Conservation (phyloP, 2,113 vertebrate species). For the Prolemur simus region DNA sequence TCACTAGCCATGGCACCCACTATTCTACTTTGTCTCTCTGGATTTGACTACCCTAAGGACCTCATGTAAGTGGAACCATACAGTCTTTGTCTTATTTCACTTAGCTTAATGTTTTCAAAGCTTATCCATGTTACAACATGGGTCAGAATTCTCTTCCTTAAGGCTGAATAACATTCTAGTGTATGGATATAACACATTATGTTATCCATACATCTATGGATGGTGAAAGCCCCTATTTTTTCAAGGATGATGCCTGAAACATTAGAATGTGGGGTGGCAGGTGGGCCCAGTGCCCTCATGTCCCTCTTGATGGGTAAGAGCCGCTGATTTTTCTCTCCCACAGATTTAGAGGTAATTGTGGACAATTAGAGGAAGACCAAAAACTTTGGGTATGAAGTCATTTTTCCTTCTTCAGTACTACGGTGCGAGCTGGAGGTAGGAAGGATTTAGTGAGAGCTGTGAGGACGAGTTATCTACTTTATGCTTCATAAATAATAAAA, state of each 20-base stretch:
- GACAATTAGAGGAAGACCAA: background rate
- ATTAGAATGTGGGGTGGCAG: background rate
- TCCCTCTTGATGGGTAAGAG: background rate
- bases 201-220: background rate
- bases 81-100: background rate
- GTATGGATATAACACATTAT: background rate
- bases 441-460: conserved; percentile 29
- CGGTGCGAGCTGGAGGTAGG: background rate
- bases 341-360: background rate
- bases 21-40: background rate
- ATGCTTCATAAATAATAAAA: conserved; percentile 62
- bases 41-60: background rate
- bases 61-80: background rate
- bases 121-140: background rate
- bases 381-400: background rate
- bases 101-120: background rate
- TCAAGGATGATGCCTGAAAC: background rate
- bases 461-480: conserved; percentile 48
- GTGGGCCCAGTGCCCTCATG: background rate
- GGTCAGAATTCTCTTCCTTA: conserved; percentile 10
- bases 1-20: background rate
- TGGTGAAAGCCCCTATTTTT: background rate
- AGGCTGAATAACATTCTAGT: background rate
- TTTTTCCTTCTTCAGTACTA: background rate
- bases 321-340: background rate